phyloP scores from a whole-genome alignment of 37 sponge, comb jelly and placozoan genomes.

The Spongilla lacustris region DNA sequence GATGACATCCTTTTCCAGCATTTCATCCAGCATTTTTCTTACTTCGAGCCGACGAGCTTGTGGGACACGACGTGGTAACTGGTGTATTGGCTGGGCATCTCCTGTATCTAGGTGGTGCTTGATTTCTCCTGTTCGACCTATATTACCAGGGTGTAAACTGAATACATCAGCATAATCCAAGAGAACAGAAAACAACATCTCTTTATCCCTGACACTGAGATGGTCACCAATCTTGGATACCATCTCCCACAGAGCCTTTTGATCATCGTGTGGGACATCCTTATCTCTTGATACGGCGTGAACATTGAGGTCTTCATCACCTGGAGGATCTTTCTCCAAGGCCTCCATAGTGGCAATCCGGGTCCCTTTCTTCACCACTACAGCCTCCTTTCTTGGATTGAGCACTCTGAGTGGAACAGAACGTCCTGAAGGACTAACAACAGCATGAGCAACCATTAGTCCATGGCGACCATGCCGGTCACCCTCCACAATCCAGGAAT shows the following conservation, averaged over 20 bases:
- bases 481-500: slow-evolving; percentile 14
- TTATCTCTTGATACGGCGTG: not conserved
- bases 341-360: slow-evolving; percentile 12
- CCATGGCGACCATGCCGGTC: not conserved
- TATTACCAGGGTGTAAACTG: not conserved
- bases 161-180: slow-evolving; percentile 15
- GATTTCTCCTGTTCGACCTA: slow-evolving; percentile 13
- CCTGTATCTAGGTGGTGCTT: slow-evolving; percentile 55
- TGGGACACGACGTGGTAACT: slow-evolving; percentile 47
- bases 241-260: slow-evolving; percentile 8
- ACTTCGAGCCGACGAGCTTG: slow-evolving; percentile 15
- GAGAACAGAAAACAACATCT: not conserved
- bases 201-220: not conserved
- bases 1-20: slow-evolving; percentile 28
- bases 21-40: slow-evolving; percentile 34
- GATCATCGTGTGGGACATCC: not conserved
- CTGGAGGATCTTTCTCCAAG: not conserved
- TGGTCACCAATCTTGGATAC: not conserved
- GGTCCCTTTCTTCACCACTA: slow-evolving; percentile 11
- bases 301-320: not conserved
- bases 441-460: slow-evolving; percentile 13
- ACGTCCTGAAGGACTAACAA: not conserved
- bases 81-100: slow-evolving; percentile 47
- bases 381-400: not conserved
- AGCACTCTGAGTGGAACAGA: slow-evolving; percentile 12